Evolutionary conservation across 2,113 vertebrate genomes (phyloP).

Genomic region (Cryptomyrus ogoouensis): DNA sequence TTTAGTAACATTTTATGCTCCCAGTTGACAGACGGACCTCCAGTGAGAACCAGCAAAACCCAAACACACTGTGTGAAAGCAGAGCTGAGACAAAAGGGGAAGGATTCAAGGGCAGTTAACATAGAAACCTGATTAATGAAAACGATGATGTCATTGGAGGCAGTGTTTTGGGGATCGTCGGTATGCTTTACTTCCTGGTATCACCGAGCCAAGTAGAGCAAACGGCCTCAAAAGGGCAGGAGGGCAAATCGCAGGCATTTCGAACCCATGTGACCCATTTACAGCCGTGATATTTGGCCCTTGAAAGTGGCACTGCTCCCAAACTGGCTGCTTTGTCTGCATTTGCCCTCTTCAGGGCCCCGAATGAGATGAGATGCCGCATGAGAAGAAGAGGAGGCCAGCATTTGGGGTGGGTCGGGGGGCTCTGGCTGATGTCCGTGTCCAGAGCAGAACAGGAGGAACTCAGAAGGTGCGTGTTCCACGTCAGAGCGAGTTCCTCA

Average conservation of each 20-base stretch:
- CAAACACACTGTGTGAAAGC: neutral
- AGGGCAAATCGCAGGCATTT: neutral
- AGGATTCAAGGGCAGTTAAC: neutral
- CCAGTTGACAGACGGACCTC: neutral
- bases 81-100: neutral
- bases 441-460: neutral
- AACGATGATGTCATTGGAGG: neutral
- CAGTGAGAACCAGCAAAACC: neutral
- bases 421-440: neutral
- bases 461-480: neutral
- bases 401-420: neutral
- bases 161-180: neutral
- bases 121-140: neutral
- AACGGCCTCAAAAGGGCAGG: neutral
- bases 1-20: neutral
- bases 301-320: neutral
- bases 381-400: neutral
- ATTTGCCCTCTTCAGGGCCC: neutral
- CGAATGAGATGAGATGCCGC: neutral
- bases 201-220: neutral
- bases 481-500: neutral
- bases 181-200: neutral
- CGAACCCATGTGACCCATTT: neutral
- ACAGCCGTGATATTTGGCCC: neutral
- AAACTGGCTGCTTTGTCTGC: neutral